Evolutionary conservation across 2,888 invertebrate genomes (phyloP).

Genomic region (Ichneumon xanthorius): DNA sequence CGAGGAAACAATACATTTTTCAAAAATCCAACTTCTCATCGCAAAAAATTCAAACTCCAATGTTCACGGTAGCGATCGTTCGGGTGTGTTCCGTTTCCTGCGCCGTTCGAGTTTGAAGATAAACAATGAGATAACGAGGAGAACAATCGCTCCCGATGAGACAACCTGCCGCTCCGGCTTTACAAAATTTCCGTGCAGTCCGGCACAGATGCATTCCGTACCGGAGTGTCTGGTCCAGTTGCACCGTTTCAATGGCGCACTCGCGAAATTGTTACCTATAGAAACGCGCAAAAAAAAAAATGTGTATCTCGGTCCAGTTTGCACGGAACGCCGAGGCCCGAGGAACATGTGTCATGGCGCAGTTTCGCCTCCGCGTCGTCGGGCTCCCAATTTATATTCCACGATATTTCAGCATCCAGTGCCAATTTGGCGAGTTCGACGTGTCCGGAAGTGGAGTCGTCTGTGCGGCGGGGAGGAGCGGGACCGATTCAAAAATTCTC

Average conservation of each 20-base stretch:
- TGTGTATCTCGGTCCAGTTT: slow-evolving; percentile 1
- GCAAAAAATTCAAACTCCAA: no score
- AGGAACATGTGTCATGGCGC: slow-evolving; percentile 38
- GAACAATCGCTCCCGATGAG: neutral
- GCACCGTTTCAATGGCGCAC: slow-evolving; percentile 26
- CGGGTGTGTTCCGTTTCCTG: neutral
- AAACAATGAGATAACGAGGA: neutral
- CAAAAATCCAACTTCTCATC: no score
- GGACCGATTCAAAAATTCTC: slow-evolving; percentile 57
- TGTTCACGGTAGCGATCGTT: no score
- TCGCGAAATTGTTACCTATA: neutral
- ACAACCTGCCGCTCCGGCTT: neutral
- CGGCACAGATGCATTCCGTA: neutral
- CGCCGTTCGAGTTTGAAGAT: neutral
- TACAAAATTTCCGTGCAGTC: neutral
- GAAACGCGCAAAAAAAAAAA: neutral
- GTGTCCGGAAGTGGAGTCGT: neutral
- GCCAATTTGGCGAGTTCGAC: slow-evolving; percentile 57
- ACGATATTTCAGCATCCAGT: slow-evolving; percentile 60
- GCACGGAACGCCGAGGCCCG: neutral
- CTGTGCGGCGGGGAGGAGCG: neutral
- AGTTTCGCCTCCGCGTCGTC: neutral
- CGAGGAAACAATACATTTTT: no score
- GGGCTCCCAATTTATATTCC: slow-evolving; percentile 64
- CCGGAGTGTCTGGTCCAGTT: neutral